A percentile compares a stretch with the other conserved stretches of the same genome.
phyloP scores from a whole-genome alignment of 2,888 invertebrate genomes.

The Ptychoptera contaminata region DNA sequence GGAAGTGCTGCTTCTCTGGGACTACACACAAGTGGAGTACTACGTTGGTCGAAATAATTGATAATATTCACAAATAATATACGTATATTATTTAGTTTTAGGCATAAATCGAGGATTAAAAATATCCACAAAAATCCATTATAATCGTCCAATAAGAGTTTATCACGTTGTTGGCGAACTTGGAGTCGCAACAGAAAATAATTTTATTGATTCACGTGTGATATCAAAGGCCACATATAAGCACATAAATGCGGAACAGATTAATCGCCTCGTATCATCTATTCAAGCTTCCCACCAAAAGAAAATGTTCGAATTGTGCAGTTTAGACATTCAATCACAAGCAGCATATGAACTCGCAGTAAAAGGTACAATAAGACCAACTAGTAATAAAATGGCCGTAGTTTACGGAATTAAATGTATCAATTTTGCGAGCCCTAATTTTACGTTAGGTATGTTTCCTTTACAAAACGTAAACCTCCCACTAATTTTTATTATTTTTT shows the following conservation, averaged over 20 bases:
- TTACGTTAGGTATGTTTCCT: slow-evolving; percentile 39
- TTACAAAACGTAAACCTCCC: neutral
- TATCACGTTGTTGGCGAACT: slow-evolving; percentile 61
- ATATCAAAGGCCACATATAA: slow-evolving; percentile 50
- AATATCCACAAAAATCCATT: slow-evolving; percentile 38
- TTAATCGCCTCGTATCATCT: slow-evolving; percentile 60
- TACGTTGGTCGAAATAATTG: slow-evolving; percentile 37
- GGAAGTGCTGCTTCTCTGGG: slow-evolving; percentile 44
- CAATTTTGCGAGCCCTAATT: slow-evolving; percentile 65
- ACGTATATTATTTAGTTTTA: slow-evolving; percentile 37
- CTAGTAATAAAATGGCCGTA: slow-evolving; percentile 49
- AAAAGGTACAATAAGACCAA: slow-evolving; percentile 66
- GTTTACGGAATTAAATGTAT: slow-evolving; percentile 77
- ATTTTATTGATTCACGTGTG: slow-evolving; percentile 53
- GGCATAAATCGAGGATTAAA: slow-evolving; percentile 54
- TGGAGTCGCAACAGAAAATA: slow-evolving; percentile 60
- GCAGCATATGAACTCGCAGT: slow-evolving; percentile 78
- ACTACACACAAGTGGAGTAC: slow-evolving; percentile 52
- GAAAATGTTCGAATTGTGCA: slow-evolving; percentile 64
- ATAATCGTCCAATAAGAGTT: slow-evolving; percentile 46
- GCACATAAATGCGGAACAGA: slow-evolving; percentile 49
- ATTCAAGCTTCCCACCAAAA: slow-evolving; percentile 77
- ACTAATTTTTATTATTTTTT: slow-evolving; percentile 25
- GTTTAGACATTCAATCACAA: slow-evolving; percentile 73
- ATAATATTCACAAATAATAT: neutral